Evolutionary conservation across 2,797 vertebrate genomes (phyloP).

Genomic region (Aviceda cuculoides): DNA sequence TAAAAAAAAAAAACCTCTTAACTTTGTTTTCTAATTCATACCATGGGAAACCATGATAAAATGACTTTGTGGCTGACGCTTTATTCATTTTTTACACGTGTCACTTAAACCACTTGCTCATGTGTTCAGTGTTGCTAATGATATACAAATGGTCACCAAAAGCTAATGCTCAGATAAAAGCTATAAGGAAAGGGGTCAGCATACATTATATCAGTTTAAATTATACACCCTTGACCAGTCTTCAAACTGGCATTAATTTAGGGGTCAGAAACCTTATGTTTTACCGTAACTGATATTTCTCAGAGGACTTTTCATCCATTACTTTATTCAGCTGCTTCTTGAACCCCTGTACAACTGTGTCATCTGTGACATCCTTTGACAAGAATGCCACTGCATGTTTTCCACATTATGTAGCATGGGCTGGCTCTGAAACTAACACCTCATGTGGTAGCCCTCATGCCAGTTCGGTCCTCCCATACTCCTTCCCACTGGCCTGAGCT

Average conservation of each 20-base stretch:
- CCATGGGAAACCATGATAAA: neutral
- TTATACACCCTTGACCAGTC: rapidly evolving
- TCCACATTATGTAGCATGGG: neutral
- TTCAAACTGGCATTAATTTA: neutral
- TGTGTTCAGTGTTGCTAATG: neutral
- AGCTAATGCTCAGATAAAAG: neutral
- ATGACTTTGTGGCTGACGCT: neutral
- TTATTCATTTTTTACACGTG: neutral
- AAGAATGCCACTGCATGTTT: neutral
- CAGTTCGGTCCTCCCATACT: neutral
- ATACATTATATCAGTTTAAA: neutral
- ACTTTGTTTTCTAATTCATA: neutral
- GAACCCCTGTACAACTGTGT: neutral
- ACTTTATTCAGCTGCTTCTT: neutral
- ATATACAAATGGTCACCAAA: neutral
- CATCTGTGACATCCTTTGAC: neutral
- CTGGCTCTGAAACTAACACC: neutral
- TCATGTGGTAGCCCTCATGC: neutral
- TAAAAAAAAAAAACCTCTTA: neutral
- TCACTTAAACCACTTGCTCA: neutral
- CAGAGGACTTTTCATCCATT: neutral
- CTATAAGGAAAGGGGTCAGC: neutral
- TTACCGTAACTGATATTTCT: neutral
- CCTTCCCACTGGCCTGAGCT: neutral
- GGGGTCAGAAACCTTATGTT: neutral